A percentile compares a stretch with the other conserved stretches of the same genome.
phyloP scores from a whole-genome alignment of 2,797 vertebrate genomes.

The Takifugu rubripes region DNA sequence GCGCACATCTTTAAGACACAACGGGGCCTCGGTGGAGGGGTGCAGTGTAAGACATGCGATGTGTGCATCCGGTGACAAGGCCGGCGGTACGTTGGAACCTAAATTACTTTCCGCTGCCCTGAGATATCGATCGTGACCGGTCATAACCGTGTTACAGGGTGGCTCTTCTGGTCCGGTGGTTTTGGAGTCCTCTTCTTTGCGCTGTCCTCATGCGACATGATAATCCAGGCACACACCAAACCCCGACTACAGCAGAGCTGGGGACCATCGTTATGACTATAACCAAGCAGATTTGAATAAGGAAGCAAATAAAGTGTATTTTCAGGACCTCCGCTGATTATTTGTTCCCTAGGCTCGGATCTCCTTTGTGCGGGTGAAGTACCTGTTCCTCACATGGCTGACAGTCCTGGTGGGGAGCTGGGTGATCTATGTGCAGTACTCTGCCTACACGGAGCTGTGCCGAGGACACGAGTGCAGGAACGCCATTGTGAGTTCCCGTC shows the following conservation, averaged over 20 bases:
- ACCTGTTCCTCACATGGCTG: slow-evolving; percentile 97
- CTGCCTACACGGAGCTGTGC: slow-evolving; percentile 95
- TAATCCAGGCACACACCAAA: neutral
- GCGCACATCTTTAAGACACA: slow-evolving; percentile 5
- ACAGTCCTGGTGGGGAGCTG: slow-evolving; percentile 95
- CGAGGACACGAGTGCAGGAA: slow-evolving; percentile 95
- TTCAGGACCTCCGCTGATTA: neutral
- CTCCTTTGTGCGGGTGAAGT: slow-evolving; percentile 93
- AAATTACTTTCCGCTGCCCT: no score
- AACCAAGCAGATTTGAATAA: neutral
- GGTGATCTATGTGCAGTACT: slow-evolving; percentile 96
- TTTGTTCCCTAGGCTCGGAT: slow-evolving; percentile 82
- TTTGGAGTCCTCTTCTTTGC: no score
- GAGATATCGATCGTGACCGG: no score
- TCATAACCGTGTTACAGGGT: no score
- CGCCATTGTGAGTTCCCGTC: slow-evolving; percentile 80
- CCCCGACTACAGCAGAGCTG: no score
- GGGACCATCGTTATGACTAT: no score
- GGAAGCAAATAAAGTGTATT: neutral
- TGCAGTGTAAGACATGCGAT: slow-evolving; percentile 30
- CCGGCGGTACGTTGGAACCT: no score
- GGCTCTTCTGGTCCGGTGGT: no score
- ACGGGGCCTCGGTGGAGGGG: slow-evolving; percentile 10
- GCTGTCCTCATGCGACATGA: neutral
- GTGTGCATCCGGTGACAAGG: slow-evolving; percentile 31